Evolutionary conservation across 2,888 invertebrate species (phyloP).

Genomic region (Cryptus viduatorius): DNA sequence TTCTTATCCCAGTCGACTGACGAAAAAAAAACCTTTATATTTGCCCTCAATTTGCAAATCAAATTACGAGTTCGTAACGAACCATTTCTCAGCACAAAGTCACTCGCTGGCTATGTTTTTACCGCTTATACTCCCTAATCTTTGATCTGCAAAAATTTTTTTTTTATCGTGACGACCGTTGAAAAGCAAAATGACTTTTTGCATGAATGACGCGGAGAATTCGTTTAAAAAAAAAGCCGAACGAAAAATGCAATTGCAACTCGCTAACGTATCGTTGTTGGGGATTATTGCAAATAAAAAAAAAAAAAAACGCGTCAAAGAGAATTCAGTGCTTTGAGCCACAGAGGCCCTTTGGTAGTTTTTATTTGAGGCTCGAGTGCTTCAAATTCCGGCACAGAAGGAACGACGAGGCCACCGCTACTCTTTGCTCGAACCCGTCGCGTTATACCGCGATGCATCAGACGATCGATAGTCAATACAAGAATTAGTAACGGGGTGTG

Average conservation of each 20-base stretch:
- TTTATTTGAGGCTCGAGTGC: conserved; percentile 53
- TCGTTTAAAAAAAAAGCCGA: no score
- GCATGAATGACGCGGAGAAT: no score
- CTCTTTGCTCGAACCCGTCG: conserved; percentile 1
- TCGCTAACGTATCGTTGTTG: neutral
- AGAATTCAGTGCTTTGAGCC: neutral
- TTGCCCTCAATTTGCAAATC: neutral
- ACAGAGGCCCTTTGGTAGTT: neutral
- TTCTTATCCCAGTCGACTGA: neutral
- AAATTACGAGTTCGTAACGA: neutral
- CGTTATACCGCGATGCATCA: conserved; percentile 42
- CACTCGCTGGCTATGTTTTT: neutral
- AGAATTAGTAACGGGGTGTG: conserved; percentile 52
- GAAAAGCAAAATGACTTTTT: no score
- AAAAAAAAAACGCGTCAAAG: neutral
- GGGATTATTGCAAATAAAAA: neutral
- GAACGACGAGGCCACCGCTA: neutral
- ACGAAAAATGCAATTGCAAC: neutral
- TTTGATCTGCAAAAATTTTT: neutral
- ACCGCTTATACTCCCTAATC: neutral
- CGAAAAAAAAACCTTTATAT: neutral
- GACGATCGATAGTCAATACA: conserved; percentile 64
- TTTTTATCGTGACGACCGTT: neutral
- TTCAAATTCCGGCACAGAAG: conserved; percentile 12
- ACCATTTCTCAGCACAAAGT: neutral